Conservation (phyloP, 92 coral and sea anemone genomes). For the Meandrina meandrites region DNA sequence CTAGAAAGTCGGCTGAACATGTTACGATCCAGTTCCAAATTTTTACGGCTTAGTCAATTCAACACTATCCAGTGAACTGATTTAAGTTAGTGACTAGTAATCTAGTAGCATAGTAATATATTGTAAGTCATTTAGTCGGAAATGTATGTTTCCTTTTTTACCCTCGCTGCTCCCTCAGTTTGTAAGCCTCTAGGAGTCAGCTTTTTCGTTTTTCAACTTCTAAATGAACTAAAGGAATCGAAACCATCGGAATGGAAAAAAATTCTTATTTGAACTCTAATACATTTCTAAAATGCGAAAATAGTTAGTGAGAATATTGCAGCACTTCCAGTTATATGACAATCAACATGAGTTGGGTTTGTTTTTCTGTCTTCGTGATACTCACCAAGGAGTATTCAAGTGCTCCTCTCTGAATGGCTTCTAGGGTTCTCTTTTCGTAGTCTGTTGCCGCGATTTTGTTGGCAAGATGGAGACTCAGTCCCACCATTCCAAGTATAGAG, state of each 20-base stretch:
- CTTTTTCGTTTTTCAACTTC: too few species aligned
- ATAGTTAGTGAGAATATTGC: background rate
- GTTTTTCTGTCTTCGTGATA: background rate
- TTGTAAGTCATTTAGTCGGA: too few species aligned
- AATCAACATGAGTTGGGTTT: background rate
- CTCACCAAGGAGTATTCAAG: constrained; percentile 31
- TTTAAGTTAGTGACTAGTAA: too few species aligned
- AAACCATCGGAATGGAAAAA: too few species aligned
- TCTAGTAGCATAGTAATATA: too few species aligned
- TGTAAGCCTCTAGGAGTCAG: too few species aligned
- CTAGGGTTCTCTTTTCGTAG: background rate
- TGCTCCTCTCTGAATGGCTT: constrained; percentile 2
- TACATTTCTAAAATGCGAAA: background rate
- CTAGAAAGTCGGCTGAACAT: background rate
- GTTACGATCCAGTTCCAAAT: too few species aligned
- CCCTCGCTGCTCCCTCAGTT: too few species aligned
- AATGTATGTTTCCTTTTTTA: too few species aligned
- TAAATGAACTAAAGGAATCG: too few species aligned
- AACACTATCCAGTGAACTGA: too few species aligned
- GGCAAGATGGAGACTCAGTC: constrained; percentile 67
- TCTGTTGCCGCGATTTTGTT: constrained; percentile 9
- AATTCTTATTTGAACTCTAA: background rate
- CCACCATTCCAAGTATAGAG: constrained; percentile 77
- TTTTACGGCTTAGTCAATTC: too few species aligned
- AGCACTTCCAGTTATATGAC: background rate